These are phyloP conservation scores for Microtus agrestis DNA, from an alignment of 2,797 vertebrate species.

Conservation along the genomic window DNA sequence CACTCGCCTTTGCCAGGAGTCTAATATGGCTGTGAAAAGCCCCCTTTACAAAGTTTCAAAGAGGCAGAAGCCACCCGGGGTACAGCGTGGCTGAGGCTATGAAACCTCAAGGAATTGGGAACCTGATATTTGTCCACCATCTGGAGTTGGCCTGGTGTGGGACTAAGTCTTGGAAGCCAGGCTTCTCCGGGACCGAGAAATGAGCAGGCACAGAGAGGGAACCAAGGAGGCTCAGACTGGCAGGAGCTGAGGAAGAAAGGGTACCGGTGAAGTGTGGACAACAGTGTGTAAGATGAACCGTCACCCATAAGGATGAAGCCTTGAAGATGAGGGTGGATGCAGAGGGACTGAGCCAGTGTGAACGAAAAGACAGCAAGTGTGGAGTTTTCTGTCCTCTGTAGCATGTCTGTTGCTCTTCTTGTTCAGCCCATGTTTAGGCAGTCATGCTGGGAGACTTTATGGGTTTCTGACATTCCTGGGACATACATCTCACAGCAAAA, in stretches of 20 bases:
- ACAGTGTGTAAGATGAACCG: not conserved
- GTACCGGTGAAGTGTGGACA: not conserved
- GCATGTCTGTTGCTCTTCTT: not conserved
- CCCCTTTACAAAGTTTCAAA: not conserved
- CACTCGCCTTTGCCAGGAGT: not conserved
- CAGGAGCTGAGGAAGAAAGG: not conserved
- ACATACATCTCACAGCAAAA: not conserved
- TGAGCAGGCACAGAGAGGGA: not conserved
- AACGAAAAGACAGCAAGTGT: not conserved
- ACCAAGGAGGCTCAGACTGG: not conserved
- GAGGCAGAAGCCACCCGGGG: not conserved
- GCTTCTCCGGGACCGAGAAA: not conserved
- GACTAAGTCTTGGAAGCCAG: not conserved
- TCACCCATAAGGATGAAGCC: not conserved
- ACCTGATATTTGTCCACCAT: no score
- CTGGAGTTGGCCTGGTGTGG: not conserved
- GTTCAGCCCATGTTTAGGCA: not conserved
- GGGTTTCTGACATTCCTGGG: not conserved
- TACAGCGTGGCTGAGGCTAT: no score
- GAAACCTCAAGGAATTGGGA: no score
- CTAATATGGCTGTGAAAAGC: slow-evolving; percentile 4
- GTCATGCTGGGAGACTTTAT: not conserved
- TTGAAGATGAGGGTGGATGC: not conserved
- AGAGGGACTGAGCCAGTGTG: not conserved
- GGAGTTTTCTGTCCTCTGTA: not conserved